Evolutionary conservation across 2,797 vertebrate genomes (phyloP), one percentile per base, ranked within the genome.

Genomic region (Microctenopoma steveboyesi): DNA sequence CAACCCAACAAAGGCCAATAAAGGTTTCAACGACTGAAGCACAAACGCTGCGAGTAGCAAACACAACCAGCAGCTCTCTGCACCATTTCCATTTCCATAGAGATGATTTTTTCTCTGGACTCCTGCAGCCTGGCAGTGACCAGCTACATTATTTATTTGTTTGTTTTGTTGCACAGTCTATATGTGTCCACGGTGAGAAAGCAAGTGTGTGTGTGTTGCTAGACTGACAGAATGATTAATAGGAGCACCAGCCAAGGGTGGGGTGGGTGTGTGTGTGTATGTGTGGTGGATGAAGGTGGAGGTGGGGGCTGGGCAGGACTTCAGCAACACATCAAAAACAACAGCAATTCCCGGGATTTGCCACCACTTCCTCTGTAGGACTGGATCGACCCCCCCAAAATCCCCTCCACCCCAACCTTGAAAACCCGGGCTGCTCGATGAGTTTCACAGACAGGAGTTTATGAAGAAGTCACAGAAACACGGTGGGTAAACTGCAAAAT

Each of bases 201-300:
- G 83, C 64, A 50, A 76, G 40, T 63, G 67, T 64, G 76, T 64
- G 76, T 72, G 58, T 76, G 78, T 76, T 78, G 71, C 88, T 30
- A 64, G 75, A 86, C 69, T 90, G 90, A 91, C 91, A 91, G 87
- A 78, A 92, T 92, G 89, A 92, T 91, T 91, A 90, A 91, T 91
- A 86, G 83, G 79, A 82, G 83, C 75, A 87, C 72, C 28, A 80
- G 72, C 73, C 39, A 45, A 33, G 65, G 56, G 55, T 77, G 61
- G 69, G 66, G 57, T 47, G 43, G 43, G 48, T 49, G 57, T 56
- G 49, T 42, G 62, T 47, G 3, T 46, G 49, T 53, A 63, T 47
- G 4, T 46, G 49, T 53, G 65, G 61, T 40, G 62, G 27, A 27
- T 62, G 75, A 72, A 65, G 66, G 74, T 75, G 56, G 72, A 74